Percentiles rank a stretch among this genome's conserved stretches.
These are phyloP conservation scores for Thelohanellus kitauei DNA, from an alignment of 30 jellyfish, hydroid and myxozoan species.

Conservation along the genomic window DNA sequence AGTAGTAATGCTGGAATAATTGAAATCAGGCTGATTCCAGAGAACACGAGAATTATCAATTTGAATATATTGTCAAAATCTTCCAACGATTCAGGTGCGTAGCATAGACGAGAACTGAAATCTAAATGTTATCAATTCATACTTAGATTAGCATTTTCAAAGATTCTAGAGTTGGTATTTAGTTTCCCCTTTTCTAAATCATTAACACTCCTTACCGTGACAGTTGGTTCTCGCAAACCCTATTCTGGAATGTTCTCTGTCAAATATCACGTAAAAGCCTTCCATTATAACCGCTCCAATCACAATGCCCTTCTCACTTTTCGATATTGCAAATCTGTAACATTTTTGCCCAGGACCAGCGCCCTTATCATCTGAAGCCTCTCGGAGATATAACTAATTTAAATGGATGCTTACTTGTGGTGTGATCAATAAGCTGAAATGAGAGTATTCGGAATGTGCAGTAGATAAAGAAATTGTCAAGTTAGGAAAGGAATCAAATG, in stretches of 20 bases:
- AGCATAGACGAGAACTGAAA: too few species aligned
- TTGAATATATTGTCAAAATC: too few species aligned
- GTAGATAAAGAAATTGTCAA: constrained; percentile 66
- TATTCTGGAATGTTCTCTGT: constrained; percentile 73
- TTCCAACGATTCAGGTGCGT: too few species aligned
- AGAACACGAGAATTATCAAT: too few species aligned
- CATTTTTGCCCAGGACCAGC: constrained; percentile 92
- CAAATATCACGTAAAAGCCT: constrained; percentile 90
- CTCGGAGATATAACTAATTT: constrained; percentile 49
- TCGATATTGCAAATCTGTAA: constrained; percentile 78
- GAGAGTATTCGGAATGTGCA: constrained; percentile 44
- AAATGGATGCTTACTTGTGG: constrained; percentile 32
- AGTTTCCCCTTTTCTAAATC: too few species aligned
- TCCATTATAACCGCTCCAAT: constrained; percentile 98
- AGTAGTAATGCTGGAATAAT: too few species aligned
- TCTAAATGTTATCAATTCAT: too few species aligned
- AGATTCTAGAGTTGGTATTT: too few species aligned
- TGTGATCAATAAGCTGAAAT: constrained; percentile 44
- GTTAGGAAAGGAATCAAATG: constrained; percentile 90
- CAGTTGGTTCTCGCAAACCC: constrained; percentile 98
- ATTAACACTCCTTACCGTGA: constrained; percentile 24
- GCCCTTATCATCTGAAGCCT: constrained; percentile 56
- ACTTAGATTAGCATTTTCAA: too few species aligned
- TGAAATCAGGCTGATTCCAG: too few species aligned
- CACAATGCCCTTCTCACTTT: constrained; percentile 88